Conservation (phyloP, 2,888 invertebrate genomes). For the Coleophora flavipennella region DNA sequence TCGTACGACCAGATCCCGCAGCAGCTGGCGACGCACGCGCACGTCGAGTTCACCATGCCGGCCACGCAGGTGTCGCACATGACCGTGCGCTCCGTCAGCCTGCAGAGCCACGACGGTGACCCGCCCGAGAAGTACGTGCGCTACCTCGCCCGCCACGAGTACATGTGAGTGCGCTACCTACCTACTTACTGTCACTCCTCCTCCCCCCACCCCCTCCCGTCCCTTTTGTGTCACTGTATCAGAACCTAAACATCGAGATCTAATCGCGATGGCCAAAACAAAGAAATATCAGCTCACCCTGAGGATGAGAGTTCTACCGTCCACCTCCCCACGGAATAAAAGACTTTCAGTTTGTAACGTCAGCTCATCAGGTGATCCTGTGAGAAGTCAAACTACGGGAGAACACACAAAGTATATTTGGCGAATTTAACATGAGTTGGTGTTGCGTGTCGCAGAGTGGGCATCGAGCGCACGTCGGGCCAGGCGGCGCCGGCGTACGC, state of each 20-base stretch:
- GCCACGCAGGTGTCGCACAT: slow-evolving; percentile 96
- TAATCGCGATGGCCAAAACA: too few relatives aligned
- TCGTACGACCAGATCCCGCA: slow-evolving; percentile 98
- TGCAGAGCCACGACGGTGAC: slow-evolving; percentile 89
- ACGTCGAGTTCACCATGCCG: slow-evolving; percentile 99
- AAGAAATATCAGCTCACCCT: too few relatives aligned
- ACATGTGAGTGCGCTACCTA: slow-evolving; percentile 75
- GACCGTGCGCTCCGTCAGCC: slow-evolving; percentile 94
- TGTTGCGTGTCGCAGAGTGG: slow-evolving; percentile 68
- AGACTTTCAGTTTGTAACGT: too few relatives aligned
- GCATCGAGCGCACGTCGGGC: slow-evolving; percentile 85
- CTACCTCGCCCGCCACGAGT: slow-evolving; percentile 96
- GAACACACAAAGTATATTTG: too few relatives aligned
- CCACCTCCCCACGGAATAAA: too few relatives aligned
- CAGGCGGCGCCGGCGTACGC: slow-evolving; percentile 52
- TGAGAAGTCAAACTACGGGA: too few relatives aligned
- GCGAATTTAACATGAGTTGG: too few relatives aligned
- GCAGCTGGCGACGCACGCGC: slow-evolving; percentile 88
- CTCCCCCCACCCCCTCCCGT: neutral
- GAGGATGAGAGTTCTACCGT: too few relatives aligned
- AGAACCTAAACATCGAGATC: too few relatives aligned
- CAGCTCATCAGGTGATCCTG: too few relatives aligned
- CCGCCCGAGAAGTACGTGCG: slow-evolving; percentile 99
- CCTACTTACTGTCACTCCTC: too few relatives aligned
- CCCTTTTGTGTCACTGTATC: too few relatives aligned